These are phyloP conservation scores for Morinoia aosen DNA, from an alignment of 2,888 invertebrate species.

Conservation along the genomic window DNA sequence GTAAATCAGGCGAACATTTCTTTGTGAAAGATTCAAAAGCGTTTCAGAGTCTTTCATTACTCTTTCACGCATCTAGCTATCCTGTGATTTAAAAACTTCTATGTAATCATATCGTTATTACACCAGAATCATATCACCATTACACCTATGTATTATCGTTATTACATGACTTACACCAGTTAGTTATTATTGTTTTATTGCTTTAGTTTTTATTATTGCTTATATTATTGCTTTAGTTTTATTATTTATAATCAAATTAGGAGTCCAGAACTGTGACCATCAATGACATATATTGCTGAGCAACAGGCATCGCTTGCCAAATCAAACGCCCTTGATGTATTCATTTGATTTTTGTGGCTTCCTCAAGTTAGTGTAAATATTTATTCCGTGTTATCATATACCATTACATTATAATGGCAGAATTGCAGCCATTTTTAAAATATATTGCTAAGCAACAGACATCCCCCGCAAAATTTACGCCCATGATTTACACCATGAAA, in stretches of 20 bases:
- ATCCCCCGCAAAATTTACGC: not conserved
- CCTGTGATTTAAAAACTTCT: not conserved
- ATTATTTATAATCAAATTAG: not conserved
- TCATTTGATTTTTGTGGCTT: too few relatives aligned
- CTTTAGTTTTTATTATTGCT: not conserved
- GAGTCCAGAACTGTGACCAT: too few relatives aligned
- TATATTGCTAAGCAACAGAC: not conserved
- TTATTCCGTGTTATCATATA: not conserved
- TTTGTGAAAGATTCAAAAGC: too few relatives aligned
- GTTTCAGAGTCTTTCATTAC: not conserved
- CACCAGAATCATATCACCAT: not conserved
- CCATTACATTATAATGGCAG: not conserved
- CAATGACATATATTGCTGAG: too few relatives aligned
- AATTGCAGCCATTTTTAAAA: not conserved
- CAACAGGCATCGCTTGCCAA: too few relatives aligned
- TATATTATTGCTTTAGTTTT: not conserved
- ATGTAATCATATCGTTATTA: not conserved
- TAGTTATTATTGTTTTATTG: not conserved
- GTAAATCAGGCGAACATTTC: too few relatives aligned
- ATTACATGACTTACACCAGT: not conserved
- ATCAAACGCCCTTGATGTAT: too few relatives aligned
- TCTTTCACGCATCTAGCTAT: not conserved
- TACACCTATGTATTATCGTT: not conserved
- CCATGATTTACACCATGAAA: not conserved
- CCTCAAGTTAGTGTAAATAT: too few relatives aligned